Conservation (phyloP, 1,140 invertebrate species). For the Bombus turneri region DNA sequence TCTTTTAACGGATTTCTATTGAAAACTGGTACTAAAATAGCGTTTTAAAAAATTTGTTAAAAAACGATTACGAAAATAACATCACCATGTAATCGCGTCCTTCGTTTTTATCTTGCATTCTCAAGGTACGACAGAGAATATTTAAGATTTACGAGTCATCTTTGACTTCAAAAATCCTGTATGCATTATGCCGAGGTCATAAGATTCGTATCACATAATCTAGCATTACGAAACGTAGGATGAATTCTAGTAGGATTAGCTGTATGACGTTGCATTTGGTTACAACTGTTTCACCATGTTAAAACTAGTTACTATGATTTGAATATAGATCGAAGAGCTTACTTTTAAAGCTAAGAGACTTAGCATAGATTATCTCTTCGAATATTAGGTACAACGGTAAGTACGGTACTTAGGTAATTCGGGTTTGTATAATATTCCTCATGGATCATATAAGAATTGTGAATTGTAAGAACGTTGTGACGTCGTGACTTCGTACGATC, state of each 20-base stretch:
- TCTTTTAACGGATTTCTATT: background rate
- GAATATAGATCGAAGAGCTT: background rate
- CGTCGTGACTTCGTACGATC: no score
- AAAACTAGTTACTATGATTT: background rate
- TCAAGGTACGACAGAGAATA: background rate
- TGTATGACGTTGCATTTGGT: background rate
- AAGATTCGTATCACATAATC: background rate
- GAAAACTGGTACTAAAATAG: background rate
- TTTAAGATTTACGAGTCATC: background rate
- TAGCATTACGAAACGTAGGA: background rate
- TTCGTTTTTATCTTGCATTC: background rate
- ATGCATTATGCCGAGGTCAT: background rate
- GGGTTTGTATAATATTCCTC: background rate
- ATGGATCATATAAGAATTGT: background rate
- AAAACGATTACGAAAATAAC: no score
- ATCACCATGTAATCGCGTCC: no score
- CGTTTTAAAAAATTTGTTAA: background rate
- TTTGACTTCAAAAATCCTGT: background rate
- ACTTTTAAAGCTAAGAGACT: background rate
- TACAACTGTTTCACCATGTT: background rate
- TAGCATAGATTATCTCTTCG: background rate
- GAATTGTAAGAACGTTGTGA: background rate
- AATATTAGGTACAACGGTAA: background rate
- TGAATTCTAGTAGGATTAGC: background rate
- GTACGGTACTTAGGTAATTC: background rate